These are phyloP conservation scores for Caenorhabditis virilis DNA, from an alignment of 2,888 invertebrate genomes.

Conservation along the genomic window DNA sequence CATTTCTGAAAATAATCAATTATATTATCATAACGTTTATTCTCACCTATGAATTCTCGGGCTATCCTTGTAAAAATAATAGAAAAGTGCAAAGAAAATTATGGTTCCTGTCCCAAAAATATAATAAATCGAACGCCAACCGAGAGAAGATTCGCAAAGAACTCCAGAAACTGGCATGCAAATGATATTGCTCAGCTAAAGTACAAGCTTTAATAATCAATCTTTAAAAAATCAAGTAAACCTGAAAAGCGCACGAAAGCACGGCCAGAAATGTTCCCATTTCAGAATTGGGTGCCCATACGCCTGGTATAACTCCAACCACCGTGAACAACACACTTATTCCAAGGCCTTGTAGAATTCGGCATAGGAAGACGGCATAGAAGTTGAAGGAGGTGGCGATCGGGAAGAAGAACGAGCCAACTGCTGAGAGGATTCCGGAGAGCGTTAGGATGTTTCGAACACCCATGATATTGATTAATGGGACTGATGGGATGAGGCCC, in stretches of 20 bases:
- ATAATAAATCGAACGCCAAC: conserved; percentile 38
- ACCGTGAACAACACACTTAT: conserved; percentile 21
- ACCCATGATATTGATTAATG: conserved; percentile 11
- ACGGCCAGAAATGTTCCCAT: too few relatives aligned
- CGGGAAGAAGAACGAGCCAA: conserved; percentile 28
- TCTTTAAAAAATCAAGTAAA: too few relatives aligned
- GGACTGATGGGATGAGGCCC: conserved; percentile 22
- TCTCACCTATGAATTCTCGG: conserved; percentile 13
- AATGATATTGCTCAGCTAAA: conserved; percentile 32
- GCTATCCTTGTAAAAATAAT: conserved; percentile 21
- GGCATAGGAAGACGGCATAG: conserved; percentile 13
- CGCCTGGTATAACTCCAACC: conserved; percentile 24
- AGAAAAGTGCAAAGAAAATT: conserved; percentile 16
- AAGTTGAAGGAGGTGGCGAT: conserved; percentile 21
- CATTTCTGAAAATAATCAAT: background rate
- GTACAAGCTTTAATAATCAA: too few relatives aligned
- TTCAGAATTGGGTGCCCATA: conserved; percentile 26
- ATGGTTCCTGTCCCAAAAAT: conserved; percentile 21
- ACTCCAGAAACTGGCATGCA: conserved; percentile 40
- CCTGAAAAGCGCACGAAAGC: too few relatives aligned
- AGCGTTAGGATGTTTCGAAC: conserved; percentile 2
- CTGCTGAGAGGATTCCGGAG: conserved; percentile 23
- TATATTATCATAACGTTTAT: background rate
- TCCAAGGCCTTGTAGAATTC: conserved; percentile 30
- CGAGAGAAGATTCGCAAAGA: conserved; percentile 28